Percentiles rank a stretch among this genome's conserved stretches.
phyloP scores from a whole-genome alignment of 2,888 invertebrate species.

The Acleris sparsana region DNA sequence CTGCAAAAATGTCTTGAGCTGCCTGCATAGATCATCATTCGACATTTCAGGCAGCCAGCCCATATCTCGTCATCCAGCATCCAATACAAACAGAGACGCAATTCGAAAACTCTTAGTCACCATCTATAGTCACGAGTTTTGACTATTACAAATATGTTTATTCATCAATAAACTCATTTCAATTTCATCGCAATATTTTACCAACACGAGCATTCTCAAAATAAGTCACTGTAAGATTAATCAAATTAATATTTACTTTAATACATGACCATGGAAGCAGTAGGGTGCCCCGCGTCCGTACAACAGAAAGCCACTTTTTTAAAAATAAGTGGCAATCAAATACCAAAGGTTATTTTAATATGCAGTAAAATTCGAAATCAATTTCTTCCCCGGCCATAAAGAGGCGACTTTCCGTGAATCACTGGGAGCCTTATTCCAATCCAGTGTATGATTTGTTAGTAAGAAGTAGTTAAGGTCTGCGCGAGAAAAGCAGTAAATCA shows the following conservation, averaged over 20 bases:
- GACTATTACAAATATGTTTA: background rate
- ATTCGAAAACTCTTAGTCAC: no score
- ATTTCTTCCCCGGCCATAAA: constrained; percentile 75
- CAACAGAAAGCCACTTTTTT: constrained; percentile 44
- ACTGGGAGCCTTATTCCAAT: constrained; percentile 56
- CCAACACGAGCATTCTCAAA: constrained; percentile 15
- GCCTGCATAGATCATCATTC: no score
- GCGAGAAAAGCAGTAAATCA: constrained; percentile 77
- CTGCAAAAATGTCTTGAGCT: no score
- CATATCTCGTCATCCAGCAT: no score
- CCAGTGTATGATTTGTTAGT: constrained; percentile 70
- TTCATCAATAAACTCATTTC: background rate
- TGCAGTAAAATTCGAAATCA: constrained; percentile 80
- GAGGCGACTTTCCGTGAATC: constrained; percentile 68
- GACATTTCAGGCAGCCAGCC: no score
- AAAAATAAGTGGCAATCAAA: constrained; percentile 70
- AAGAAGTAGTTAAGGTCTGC: constrained; percentile 67
- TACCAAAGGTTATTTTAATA: constrained; percentile 78
- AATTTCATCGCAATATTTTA: constrained; percentile 18
- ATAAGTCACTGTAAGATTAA: constrained; percentile 64
- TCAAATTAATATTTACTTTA: constrained; percentile 67
- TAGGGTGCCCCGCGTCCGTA: constrained; percentile 56
- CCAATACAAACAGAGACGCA: no score
- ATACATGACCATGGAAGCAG: constrained; percentile 63
- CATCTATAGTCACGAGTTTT: no score